Evolutionary conservation across 2,797 vertebrate genomes (phyloP).

Genomic region (Dicrostonyx torquatus): DNA sequence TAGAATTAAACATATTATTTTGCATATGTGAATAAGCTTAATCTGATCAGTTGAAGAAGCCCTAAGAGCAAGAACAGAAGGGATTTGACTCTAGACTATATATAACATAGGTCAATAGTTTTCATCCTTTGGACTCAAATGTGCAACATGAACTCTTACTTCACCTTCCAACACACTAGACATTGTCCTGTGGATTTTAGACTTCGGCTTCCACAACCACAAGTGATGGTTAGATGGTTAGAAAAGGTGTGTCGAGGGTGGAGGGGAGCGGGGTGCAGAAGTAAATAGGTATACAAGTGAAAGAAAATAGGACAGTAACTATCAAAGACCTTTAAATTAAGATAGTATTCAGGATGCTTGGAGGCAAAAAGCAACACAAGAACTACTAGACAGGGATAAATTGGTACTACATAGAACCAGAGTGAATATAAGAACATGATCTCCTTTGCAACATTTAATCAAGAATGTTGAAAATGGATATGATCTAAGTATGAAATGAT

Average conservation of each 20-base stretch:
- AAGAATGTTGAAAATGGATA: background rate
- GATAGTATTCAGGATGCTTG: background rate
- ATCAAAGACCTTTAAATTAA: background rate
- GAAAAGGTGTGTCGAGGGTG: background rate
- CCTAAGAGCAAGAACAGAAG: constrained; percentile 38
- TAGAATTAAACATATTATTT: constrained; percentile 6
- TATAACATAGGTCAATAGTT: background rate
- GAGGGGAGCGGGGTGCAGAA: background rate
- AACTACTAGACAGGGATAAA: background rate
- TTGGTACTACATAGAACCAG: background rate
- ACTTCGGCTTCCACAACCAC: background rate
- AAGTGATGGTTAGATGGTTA: background rate
- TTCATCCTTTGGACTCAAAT: background rate
- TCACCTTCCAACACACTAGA: background rate
- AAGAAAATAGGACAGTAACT: constrained; percentile 37
- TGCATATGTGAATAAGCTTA: background rate
- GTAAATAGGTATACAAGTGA: background rate
- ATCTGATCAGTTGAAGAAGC: background rate
- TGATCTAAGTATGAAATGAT: background rate
- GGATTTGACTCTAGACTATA: background rate
- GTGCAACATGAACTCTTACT: background rate
- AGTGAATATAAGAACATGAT: background rate
- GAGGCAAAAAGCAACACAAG: background rate
- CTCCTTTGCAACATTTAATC: background rate
- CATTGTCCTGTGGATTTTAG: background rate